A percentile compares a stretch with the other conserved stretches of the same genome.
Evolutionary conservation across 2,888 invertebrate genomes (phyloP).

Genomic region (Xiphydria camelus): DNA sequence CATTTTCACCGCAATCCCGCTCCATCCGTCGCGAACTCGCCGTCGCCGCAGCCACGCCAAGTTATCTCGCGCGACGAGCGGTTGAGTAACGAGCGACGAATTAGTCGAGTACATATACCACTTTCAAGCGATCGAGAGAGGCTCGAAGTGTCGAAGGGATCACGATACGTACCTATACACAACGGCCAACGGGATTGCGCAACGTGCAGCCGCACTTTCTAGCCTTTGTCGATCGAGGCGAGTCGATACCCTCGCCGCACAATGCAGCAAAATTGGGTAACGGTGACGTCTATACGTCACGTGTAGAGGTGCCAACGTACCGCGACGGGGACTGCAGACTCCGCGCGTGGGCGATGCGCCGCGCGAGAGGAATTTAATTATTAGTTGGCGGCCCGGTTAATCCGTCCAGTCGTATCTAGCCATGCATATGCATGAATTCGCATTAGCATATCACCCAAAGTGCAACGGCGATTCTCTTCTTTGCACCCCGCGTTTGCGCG

Average conservation of each 20-base stretch:
- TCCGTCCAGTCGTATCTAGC: conserved; percentile 23
- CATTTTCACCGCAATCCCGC: too few species aligned
- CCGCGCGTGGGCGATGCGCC: conserved; percentile 14
- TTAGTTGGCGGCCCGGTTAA: conserved; percentile 43
- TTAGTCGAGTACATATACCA: too few species aligned
- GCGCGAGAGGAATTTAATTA: conserved; percentile 43
- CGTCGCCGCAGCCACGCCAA: too few species aligned
- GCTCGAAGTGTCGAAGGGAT: too few species aligned
- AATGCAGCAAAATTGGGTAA: neutral
- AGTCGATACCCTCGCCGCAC: neutral
- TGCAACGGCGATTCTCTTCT: conserved; percentile 8
- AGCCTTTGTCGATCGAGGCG: neutral
- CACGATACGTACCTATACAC: too few species aligned
- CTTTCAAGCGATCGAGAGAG: too few species aligned
- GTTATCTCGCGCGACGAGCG: too few species aligned
- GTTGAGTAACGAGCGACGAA: too few species aligned
- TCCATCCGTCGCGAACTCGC: too few species aligned
- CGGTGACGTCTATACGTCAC: neutral
- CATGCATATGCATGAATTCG: conserved; percentile 40
- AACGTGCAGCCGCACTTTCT: neutral
- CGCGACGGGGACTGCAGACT: too few species aligned
- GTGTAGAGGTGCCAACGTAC: too few species aligned
- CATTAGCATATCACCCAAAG: conserved; percentile 28
- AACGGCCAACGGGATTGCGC: neutral
- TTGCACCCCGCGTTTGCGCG: too few species aligned